Conservation (phyloP, 1,140 invertebrate species). For the Aphaenogaster floridana region DNA sequence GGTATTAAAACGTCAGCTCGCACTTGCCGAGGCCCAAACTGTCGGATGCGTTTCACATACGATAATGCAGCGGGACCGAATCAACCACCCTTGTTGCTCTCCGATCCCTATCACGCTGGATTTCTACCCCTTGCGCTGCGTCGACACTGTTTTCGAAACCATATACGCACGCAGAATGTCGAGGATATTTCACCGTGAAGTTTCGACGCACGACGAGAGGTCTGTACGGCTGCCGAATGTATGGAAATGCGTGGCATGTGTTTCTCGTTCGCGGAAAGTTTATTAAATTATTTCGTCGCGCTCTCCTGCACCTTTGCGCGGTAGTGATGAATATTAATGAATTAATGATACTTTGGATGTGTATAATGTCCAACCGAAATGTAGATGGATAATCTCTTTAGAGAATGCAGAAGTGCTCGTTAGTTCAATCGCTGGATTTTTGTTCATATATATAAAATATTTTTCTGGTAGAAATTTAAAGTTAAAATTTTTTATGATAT, state of each 20-base stretch:
- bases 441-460: not conserved
- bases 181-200: slow-evolving; percentile 4
- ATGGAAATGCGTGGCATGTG: not conserved
- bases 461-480: not conserved
- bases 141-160: slow-evolving; percentile 25
- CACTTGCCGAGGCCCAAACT: slow-evolving; percentile 53
- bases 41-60: slow-evolving; percentile 57
- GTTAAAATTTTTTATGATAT: not conserved
- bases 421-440: not conserved
- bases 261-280: not conserved
- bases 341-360: not conserved
- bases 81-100: not conserved
- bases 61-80: slow-evolving; percentile 53
- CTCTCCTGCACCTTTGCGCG: not conserved
- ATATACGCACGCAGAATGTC: not conserved
- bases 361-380: not conserved
- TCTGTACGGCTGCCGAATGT: not conserved
- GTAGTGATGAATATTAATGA: slow-evolving; percentile 11
- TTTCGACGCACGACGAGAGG: slow-evolving; percentile 14
- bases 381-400: not conserved
- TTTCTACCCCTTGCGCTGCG: slow-evolving; percentile 7
- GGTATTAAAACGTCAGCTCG: slow-evolving; percentile 75
- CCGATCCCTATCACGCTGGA: slow-evolving; percentile 1
- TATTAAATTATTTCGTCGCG: slow-evolving; percentile 24
- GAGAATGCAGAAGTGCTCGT: not conserved